Base-by-base conservation (phyloP, 2,113 vertebrate species). In the Austrofundulus limnaeus region DNA sequence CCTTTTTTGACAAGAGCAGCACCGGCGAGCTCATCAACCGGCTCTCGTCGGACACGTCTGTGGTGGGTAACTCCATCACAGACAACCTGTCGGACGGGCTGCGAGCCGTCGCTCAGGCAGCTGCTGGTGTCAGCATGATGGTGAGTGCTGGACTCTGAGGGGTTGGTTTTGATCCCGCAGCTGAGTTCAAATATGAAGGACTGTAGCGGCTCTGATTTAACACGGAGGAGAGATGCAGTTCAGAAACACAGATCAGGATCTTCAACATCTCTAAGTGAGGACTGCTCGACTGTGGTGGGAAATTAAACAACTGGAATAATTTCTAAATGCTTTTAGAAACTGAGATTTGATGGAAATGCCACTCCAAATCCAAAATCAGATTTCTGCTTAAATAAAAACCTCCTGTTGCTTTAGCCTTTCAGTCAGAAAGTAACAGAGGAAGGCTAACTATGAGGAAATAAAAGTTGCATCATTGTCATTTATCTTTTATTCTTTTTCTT, bases 31-130 rank as follows among this genome's bases (percentile, higher is more conserved):
- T 99, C 72, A 94, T 98, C 80, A 99, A 98, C 74, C 95, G 97
- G 61, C 94, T 99, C 55, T 98, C 97, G 0, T 93, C 96, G 2
- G 97, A 99, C 82, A 94, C 96, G 0, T 85, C 92, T 0, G 85
- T 96, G 20, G 85, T 99, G 24, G 97, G 97, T 43, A 88, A 59
- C 72, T 96, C 95, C 0, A 83, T 99, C 82, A 99, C 97, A 0
- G 96, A 98, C 87, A 99, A 99, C 85, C 90, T 99, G 61, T 98
- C 97, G 0, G 96, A 99, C 9, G 97, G 97, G 15, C 94, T 99
- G 66, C 90, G 97, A 80, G 94, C 97, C 2, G 88, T 91, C 5
- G 95, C 94, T 23, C 97, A 99, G 85, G 96, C 94, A 4, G 92
- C 87, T 8, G 93, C 94, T 25, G 97, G 96, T 15, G 70, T 98